Conservation (phyloP, 1,140 invertebrate species). For the Pomacea maculata region DNA sequence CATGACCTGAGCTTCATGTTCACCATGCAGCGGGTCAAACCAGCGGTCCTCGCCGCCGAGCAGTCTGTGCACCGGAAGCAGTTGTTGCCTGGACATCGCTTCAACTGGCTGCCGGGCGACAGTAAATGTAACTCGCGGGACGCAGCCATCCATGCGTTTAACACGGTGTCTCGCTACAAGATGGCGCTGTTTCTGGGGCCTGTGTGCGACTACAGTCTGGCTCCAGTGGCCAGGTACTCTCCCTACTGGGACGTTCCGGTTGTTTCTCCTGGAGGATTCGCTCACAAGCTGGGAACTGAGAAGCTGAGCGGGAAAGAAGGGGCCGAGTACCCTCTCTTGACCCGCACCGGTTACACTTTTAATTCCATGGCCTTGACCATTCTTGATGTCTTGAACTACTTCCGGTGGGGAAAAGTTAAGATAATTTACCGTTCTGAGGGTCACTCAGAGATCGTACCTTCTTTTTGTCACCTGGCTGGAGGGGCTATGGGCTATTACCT, state of each 20-base stretch:
- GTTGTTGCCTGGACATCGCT: constrained; percentile 31
- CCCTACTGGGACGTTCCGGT: constrained; percentile 87
- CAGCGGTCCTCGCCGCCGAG: constrained; percentile 41
- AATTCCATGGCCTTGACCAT: constrained; percentile 77
- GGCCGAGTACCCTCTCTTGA: constrained; percentile 46
- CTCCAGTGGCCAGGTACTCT: constrained; percentile 87
- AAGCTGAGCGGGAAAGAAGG: constrained; percentile 24
- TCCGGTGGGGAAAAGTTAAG: constrained; percentile 75
- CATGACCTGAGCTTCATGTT: constrained; percentile 26
- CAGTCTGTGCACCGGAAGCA: constrained; percentile 10
- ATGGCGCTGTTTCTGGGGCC: constrained; percentile 87
- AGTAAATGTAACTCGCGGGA: constrained; percentile 58
- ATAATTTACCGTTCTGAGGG: constrained; percentile 72
- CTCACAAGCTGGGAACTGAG: constrained; percentile 75
- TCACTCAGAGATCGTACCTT: not conserved
- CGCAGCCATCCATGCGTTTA: constrained; percentile 59
- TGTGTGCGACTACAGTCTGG: constrained; percentile 90
- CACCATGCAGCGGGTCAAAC: constrained; percentile 31
- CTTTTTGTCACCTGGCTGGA: constrained; percentile 64
- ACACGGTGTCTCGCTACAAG: constrained; percentile 44
- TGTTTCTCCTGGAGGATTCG: constrained; percentile 84
- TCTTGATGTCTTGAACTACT: constrained; percentile 71
- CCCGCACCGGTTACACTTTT: constrained; percentile 70
- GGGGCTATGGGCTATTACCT: constrained; percentile 41
- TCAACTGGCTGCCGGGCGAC: constrained; percentile 45